Conservation (phyloP, 2,888 invertebrate genomes). For the Congeria kusceri region DNA sequence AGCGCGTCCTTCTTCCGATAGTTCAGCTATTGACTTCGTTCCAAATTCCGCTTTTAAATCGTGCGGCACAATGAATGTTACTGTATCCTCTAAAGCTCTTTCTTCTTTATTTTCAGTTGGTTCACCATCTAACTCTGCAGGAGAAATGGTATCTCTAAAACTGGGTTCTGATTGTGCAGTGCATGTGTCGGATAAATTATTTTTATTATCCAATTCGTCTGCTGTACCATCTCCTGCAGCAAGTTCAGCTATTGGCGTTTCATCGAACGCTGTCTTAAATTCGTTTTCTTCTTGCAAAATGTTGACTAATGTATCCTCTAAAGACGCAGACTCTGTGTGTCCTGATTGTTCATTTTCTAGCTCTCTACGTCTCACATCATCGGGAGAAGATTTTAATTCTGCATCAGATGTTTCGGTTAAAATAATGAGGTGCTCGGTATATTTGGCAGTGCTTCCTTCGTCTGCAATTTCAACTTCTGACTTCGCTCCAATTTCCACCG, state of each 20-base stretch:
- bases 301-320: not conserved
- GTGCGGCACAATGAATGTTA: not conserved
- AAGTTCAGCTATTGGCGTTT: too few relatives aligned
- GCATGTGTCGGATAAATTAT: too few relatives aligned
- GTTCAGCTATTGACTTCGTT: not conserved
- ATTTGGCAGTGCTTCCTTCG: not conserved
- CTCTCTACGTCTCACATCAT: not conserved
- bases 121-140: not conserved
- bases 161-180: too few relatives aligned
- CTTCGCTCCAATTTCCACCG: too few relatives aligned
- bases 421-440: not conserved
- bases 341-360: not conserved
- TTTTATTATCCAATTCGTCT: too few relatives aligned
- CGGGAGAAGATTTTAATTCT: not conserved
- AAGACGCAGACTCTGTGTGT: too few relatives aligned
- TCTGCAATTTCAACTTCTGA: not conserved
- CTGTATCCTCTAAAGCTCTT: not conserved
- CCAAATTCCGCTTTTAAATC: not conserved
- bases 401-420: not conserved
- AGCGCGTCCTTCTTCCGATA: too few relatives aligned
- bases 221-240: too few relatives aligned
- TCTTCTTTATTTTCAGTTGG: not conserved
- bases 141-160: too few relatives aligned
- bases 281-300: not conserved
- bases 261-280: too few relatives aligned